A percentile compares a stretch with the other conserved stretches of the same genome.
Conservation (phyloP, 2,113 vertebrate species). For the Lasiurus borealis region DNA sequence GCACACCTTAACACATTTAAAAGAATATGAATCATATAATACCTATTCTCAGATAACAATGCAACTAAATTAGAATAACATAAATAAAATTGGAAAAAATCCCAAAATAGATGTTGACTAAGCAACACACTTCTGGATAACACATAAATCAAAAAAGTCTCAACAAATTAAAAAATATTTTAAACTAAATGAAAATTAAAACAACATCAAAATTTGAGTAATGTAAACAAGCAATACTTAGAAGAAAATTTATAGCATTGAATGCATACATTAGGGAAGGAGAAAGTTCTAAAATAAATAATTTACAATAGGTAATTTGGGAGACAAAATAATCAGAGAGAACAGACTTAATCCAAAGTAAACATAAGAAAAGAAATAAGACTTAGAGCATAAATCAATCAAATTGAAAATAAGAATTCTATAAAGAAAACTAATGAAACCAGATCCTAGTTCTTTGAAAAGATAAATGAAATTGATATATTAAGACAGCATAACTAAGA, state of each 20-base stretch:
- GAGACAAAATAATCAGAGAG: background rate
- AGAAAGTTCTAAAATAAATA: background rate
- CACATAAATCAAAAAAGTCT: background rate
- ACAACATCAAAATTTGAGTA: background rate
- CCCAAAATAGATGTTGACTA: background rate
- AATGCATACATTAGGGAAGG: background rate
- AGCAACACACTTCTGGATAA: background rate
- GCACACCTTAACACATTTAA: background rate
- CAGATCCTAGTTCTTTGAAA: background rate
- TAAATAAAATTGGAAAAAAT: background rate
- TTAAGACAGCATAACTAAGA: background rate
- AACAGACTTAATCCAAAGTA: background rate
- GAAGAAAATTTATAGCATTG: background rate
- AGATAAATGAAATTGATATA: background rate
- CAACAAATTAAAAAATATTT: background rate
- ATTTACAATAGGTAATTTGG: background rate
- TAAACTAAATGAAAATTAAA: background rate
- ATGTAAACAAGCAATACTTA: background rate
- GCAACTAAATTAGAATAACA: background rate
- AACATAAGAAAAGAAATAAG: background rate
- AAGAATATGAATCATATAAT: background rate
- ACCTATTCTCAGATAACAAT: background rate
- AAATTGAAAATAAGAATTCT: background rate
- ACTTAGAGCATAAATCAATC: constrained; percentile 4
- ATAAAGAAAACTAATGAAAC: background rate